Base-by-base conservation (phyloP, 2,888 invertebrate species). In the Agonopterix heracliana region DNA sequence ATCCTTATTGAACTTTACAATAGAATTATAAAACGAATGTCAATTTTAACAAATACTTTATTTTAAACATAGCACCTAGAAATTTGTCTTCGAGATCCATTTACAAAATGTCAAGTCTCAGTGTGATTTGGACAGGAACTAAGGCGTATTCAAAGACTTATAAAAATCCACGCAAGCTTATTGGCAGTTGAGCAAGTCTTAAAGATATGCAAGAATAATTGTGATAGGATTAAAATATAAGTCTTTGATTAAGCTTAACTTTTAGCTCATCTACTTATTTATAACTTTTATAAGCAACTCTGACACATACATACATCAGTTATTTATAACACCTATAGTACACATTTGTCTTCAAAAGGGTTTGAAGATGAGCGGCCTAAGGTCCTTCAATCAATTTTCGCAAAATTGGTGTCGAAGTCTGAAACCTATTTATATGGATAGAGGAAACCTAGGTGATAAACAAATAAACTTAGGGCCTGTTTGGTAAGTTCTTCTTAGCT, bases 61-160 rank as follows among this genome's bases (percentile, higher is more conserved):
- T 70, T 80, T 75, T 57, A 73, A 74, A 73, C 74, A 67, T 83
- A 85, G 83, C 84, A 85, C 83, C 83, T 83, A 84, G 73, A 77
- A 77, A 74, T 74, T 78, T 81, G 74, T 78, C 71, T 71, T 72
- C 69, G 76, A 78, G 74, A 81, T 81, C 75, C 67, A 65, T 75
- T 74, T 67, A 71, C 64, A 71, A 74, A 72, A 68, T 66, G 56
- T 68, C 61, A 68, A 66, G 67, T 70, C 58, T 66, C 63, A 59
- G 58, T 62, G 56, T 62, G 55, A 54, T 49, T 54, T 63, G 52
- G 49, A 57, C 64, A 74, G 68, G 67, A 71, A 74, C 68, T 60
- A 63, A 56, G 14, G 52, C 54, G 55, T 54, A 61, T 59, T 54
- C 66, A 62, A 63, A 62, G 59, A 66, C 66, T 64, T 60, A 53